Evolutionary conservation across 2,797 vertebrate species (phyloP), one percentile per base, ranked within the genome.

Genomic region (Galaxias olidus): DNA sequence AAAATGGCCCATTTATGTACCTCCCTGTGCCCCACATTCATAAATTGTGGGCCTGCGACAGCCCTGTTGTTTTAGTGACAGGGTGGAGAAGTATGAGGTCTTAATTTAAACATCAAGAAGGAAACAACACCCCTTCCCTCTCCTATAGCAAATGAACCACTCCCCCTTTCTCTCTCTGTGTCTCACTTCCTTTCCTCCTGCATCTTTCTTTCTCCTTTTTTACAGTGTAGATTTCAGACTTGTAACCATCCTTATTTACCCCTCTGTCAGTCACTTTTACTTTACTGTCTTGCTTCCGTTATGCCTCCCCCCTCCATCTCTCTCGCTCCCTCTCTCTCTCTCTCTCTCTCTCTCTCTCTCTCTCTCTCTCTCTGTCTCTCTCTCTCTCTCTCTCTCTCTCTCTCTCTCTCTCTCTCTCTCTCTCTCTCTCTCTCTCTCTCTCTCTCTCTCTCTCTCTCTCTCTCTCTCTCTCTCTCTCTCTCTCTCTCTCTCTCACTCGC

Each of bases 1-100:
- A 93, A 90, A 94, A 94, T 93, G 87, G 90, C 84, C 91, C 89
- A 88, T 92, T 92, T 88, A 90, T 92, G 91, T 84, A 79, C 76
- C 73, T 58, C 52, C 72, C 71, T 70, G 71, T 64, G 75, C 73
- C 79, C 77, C 83, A 74, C 78, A 75, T 84, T 92, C 88, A 89
- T 89, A 86, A 88, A 90, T 91, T 87, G 89, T 81, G 83, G 82
- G 65, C 82, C 81, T 84, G 86, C 83, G 84, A 89, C 88, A 81
- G 87, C 84, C 76, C 83, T 88, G 87, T 90, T 91, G 84, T 92
- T 91, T 87, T 86, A 88, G 85, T 74, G 82, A 88, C 83, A 86
- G 73, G 66, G 65, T 75, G 76, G 84, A 85, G 72, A 87, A 84
- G 79, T 87, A 84, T 87, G 83, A 71, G 80, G 66, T 76, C 73